Conservation (phyloP, 2,888 invertebrate species). For the Ceratothoa steindachneri region DNA sequence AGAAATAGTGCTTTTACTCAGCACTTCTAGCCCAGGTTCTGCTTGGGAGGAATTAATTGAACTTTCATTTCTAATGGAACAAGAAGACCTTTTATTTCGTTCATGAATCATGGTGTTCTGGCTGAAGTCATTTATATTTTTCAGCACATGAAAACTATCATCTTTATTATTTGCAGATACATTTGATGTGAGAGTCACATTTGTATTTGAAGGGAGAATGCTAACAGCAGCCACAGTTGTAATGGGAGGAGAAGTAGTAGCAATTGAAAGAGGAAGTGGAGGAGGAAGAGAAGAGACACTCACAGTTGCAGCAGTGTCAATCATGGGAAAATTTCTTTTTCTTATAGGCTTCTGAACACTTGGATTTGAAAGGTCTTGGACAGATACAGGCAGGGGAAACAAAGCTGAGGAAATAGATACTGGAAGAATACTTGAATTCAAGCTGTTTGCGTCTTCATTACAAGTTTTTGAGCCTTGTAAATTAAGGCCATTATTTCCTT, state of each 20-base stretch:
- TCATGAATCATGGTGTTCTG: background rate
- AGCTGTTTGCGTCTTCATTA: background rate
- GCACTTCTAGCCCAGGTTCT: background rate
- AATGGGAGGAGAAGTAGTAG: no score
- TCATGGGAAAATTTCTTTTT: background rate
- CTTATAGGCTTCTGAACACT: slow-evolving; percentile 4
- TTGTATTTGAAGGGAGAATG: no score
- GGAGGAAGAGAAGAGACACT: background rate
- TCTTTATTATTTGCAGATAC: no score
- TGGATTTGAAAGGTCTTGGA: slow-evolving; percentile 19
- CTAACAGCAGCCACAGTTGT: no score
- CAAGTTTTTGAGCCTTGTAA: background rate
- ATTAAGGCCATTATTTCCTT: background rate
- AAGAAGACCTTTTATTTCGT: background rate
- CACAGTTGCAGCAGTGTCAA: background rate
- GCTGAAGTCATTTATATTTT: background rate
- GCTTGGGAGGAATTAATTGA: background rate
- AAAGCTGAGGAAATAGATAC: background rate
- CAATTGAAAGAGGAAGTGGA: no score
- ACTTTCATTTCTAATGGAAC: background rate
- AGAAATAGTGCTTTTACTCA: background rate
- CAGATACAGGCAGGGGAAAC: slow-evolving; percentile 16
- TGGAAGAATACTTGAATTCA: background rate
- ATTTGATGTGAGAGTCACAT: no score
- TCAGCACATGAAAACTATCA: no score